Percentiles rank a stretch among this genome's conserved stretches.
Conservation (phyloP, 1,140 invertebrate species). For the Mya arenaria region DNA sequence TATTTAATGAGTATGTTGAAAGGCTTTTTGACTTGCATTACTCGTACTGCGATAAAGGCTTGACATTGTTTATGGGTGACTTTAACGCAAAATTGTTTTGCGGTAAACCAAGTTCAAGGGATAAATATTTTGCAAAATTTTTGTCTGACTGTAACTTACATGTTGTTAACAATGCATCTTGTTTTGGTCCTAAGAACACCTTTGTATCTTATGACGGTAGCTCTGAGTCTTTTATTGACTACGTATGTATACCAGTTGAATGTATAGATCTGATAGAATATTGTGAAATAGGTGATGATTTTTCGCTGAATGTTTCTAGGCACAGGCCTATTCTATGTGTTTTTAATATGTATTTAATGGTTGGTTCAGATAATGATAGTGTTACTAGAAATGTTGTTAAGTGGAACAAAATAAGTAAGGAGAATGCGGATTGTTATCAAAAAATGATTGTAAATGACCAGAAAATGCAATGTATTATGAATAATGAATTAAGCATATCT, state of each 20-base stretch:
- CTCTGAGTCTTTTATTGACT: conserved; percentile 4
- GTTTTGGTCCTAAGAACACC: too few species aligned
- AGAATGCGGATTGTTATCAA: background rate
- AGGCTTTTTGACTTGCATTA: conserved; percentile 4
- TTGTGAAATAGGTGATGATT: background rate
- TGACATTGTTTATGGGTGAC: too few species aligned
- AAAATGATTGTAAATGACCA: background rate
- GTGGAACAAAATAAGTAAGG: background rate
- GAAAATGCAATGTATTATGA: background rate
- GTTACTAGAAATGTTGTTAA: background rate
- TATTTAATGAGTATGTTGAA: conserved; percentile 19
- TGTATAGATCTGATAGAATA: background rate
- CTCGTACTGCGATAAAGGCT: too few species aligned
- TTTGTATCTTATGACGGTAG: too few species aligned
- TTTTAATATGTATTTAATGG: background rate
- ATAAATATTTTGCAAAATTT: too few species aligned
- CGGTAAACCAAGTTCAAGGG: too few species aligned
- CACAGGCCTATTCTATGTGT: conserved; percentile 12
- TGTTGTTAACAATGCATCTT: too few species aligned
- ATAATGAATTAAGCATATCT: background rate
- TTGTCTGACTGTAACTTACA: too few species aligned
- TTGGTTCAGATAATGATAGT: background rate
- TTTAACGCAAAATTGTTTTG: too few species aligned
- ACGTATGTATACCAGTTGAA: background rate
- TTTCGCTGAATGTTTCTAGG: conserved; percentile 24